Evolutionary conservation across 2,113 vertebrate species (phyloP), one percentile per base, ranked within the genome.

Genomic region (Xyrauchen texanus): DNA sequence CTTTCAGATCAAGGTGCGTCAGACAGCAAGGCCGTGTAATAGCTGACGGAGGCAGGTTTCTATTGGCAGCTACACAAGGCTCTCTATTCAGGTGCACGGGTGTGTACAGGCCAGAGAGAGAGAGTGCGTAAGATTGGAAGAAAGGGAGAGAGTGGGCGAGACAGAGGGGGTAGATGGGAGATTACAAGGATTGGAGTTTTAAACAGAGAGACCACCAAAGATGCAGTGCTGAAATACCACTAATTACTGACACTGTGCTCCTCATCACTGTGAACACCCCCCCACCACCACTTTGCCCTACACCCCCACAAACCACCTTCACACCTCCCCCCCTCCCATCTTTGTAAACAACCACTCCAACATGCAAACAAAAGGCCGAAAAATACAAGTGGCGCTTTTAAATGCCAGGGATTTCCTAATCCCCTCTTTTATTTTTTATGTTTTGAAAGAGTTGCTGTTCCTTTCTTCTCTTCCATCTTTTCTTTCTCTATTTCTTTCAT

Each of bases 301-400:
- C 74, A 76, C 73, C 63, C 71, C 42, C 77, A 70, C 67, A 78
- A 13, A 46, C 53, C 57, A 72, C 66, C 61, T 55, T 68, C 77
- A 68, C 15, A 10, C 70, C n/a, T n/a, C 64, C 49, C 72, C 71
- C 42, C 42, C 34, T 6, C 61, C 47, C 21, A 89, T 88, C 91
- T 95, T 94, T 95, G 94, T 96, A 96, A 97, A 96, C 93, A 95
- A 94, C 92, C 94, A 93, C 93, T 95, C 93, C 93, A 94, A 86
- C 94, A 92, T 92, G 90, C 94, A 95, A 95, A 96, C 95, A 96
- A 96, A 94, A 91, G 91, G 86, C 88, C 88, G 87, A 93, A 91
- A 93, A 95, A 95, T 93, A 92, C 85, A 89, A 93, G 93, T 92
- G 94, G 90, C 93, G 92, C 93, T 92, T 92, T 92, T 89, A 91